These are phyloP conservation scores for Empis stercorea DNA, from an alignment of 2,888 invertebrate genomes.

Conservation along the genomic window DNA sequence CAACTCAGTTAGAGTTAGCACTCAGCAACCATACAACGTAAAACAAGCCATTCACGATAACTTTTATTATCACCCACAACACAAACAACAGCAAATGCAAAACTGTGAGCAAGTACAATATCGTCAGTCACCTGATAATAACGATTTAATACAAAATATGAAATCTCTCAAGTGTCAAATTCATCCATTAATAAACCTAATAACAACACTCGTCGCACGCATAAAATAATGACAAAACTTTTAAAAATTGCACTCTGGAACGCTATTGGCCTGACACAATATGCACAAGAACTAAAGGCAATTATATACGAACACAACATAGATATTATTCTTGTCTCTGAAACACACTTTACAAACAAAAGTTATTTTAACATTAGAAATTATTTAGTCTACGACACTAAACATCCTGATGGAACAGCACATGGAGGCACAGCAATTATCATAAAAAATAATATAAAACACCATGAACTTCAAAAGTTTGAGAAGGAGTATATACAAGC, in stretches of 20 bases:
- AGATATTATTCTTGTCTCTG: conserved; percentile 8
- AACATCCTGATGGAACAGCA: conserved; percentile 9
- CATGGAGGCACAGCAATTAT: conserved; percentile 10
- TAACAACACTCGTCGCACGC: too few relatives aligned
- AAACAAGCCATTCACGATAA: too few relatives aligned
- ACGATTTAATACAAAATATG: too few relatives aligned
- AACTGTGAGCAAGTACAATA: not conserved
- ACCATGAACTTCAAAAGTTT: conserved; percentile 1
- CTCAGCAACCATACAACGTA: too few relatives aligned
- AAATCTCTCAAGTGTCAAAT: too few relatives aligned
- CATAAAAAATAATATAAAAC: conserved; percentile 7
- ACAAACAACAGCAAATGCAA: not conserved
- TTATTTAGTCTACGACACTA: conserved; percentile 7
- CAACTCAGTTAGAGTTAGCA: too few relatives aligned
- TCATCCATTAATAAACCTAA: too few relatives aligned
- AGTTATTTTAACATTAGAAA: conserved; percentile 9
- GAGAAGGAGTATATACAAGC: not conserved
- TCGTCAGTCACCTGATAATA: too few relatives aligned
- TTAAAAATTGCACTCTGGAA: not conserved
- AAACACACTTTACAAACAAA: conserved; percentile 10
- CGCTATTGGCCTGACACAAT: conserved; percentile 4
- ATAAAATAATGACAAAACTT: not conserved
- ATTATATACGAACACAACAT: conserved; percentile 5
- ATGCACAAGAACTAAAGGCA: conserved; percentile 7
- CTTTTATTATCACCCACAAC: too few relatives aligned